Percentiles rank a stretch among this genome's conserved stretches.
phyloP scores from a whole-genome alignment of 2,888 invertebrate species.

The Tryphoninae sp. region DNA sequence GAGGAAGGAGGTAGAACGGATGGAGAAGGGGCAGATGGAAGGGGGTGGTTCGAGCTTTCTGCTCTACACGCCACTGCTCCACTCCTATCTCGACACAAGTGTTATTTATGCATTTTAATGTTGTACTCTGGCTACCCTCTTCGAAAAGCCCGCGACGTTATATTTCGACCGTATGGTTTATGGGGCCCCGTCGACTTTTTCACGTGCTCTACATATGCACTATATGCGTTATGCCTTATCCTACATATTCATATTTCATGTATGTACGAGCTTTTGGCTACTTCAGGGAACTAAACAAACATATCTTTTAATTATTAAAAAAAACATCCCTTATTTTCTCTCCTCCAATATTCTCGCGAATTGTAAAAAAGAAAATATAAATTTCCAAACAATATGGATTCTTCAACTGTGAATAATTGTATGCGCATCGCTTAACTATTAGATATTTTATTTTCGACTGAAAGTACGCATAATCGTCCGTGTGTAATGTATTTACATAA shows the following conservation, averaged over 20 bases:
- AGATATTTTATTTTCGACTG: too few relatives aligned
- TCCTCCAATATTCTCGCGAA: too few relatives aligned
- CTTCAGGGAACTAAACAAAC: not conserved
- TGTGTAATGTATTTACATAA: too few relatives aligned
- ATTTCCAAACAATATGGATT: too few relatives aligned
- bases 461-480: too few relatives aligned
- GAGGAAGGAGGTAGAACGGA: constrained; percentile 32
- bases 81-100: constrained; percentile 52
- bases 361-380: too few relatives aligned
- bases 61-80: constrained; percentile 15
- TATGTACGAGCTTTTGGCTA: not conserved
- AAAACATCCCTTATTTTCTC: too few relatives aligned
- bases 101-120: constrained; percentile 61
- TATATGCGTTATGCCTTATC: constrained; percentile 44
- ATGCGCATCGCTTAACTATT: too few relatives aligned
- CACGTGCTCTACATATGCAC: constrained; percentile 34
- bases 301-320: too few relatives aligned
- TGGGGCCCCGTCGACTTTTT: constrained; percentile 42
- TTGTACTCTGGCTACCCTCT: constrained; percentile 30
- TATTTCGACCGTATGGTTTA: constrained; percentile 52
- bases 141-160: constrained; percentile 30
- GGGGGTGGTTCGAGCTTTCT: not conserved
- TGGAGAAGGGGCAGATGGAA: not conserved
- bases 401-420: too few relatives aligned
- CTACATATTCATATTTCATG: constrained; percentile 39